These are phyloP conservation scores for Drosophila ohnishii DNA, from an alignment of 1,140 invertebrate genomes.

Conservation along the genomic window DNA sequence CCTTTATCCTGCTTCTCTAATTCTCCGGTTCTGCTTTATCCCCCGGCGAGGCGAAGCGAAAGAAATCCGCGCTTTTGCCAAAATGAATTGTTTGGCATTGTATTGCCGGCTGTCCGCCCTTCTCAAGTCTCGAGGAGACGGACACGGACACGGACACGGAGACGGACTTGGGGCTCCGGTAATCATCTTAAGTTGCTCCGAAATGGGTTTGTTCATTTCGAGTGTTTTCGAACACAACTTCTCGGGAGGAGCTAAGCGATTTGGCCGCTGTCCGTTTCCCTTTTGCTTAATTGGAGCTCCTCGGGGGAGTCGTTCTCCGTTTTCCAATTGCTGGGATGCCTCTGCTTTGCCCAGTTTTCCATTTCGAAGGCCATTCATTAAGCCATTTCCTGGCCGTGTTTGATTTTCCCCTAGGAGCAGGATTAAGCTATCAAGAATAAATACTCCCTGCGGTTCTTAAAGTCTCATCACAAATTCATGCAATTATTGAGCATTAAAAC, in stretches of 20 bases:
- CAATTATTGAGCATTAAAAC: conserved; percentile 16
- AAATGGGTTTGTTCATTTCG: conserved; percentile 73
- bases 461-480: conserved; percentile 14
- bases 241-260: conserved; percentile 47
- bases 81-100: conserved; percentile 78
- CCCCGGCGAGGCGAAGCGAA: conserved; percentile 34
- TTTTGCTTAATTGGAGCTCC: conserved; percentile 49
- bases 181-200: conserved; percentile 77
- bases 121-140: conserved; percentile 10
- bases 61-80: conserved; percentile 60
- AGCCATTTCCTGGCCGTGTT: conserved; percentile 22
- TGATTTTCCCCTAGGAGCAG: conserved; percentile 9
- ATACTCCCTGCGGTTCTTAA: conserved; percentile 17
- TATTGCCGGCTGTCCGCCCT: conserved; percentile 36
- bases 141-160: conserved; percentile 1
- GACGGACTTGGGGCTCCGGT: conserved; percentile 30
- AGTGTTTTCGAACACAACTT: conserved; percentile 56
- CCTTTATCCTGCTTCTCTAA: conserved; percentile 8
- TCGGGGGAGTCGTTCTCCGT: conserved; percentile 27
- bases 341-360: neutral
- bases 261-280: conserved; percentile 29
- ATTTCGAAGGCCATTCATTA: conserved; percentile 24
- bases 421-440: conserved; percentile 11
- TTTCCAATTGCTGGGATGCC: conserved; percentile 9
- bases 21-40: conserved; percentile 22